Conservation (phyloP, 92 coral and sea anemone genomes). For the Phenganax subtilis region DNA sequence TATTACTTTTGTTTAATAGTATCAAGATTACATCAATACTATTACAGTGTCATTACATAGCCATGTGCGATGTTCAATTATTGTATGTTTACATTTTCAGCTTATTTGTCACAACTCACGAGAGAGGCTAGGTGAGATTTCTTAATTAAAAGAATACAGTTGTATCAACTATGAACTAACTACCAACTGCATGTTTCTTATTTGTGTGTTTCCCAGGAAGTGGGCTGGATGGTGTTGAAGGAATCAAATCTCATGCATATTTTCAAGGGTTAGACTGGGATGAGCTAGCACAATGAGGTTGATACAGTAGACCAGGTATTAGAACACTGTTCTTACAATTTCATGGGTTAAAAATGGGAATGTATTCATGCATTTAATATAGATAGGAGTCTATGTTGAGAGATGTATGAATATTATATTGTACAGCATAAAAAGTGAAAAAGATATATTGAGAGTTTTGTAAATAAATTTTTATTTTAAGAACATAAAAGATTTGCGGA, state of each 20-base stretch:
- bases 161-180: too few relatives aligned
- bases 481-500: not conserved
- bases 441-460: not conserved
- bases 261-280: constrained; percentile 76
- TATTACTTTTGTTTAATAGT: too few relatives aligned
- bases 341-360: not conserved
- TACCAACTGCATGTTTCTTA: not conserved
- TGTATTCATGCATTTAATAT: not conserved
- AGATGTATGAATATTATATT: not conserved
- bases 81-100: constrained; percentile 12
- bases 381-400: not conserved
- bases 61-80: not conserved
- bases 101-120: constrained; percentile 53
- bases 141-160: not conserved
- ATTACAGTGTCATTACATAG: too few relatives aligned
- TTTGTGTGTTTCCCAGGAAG: constrained; percentile 52
- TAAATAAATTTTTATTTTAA: not conserved
- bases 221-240: constrained; percentile 85
- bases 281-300: constrained; percentile 35
- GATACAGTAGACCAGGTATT: not conserved
- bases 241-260: constrained; percentile 87
- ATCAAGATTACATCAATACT: too few relatives aligned
- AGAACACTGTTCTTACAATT: not conserved
- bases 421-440: not conserved
- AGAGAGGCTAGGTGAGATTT: constrained; percentile 74